phyloP scores from a whole-genome alignment of 2,113 vertebrate species.

The Danionella cerebrum region DNA sequence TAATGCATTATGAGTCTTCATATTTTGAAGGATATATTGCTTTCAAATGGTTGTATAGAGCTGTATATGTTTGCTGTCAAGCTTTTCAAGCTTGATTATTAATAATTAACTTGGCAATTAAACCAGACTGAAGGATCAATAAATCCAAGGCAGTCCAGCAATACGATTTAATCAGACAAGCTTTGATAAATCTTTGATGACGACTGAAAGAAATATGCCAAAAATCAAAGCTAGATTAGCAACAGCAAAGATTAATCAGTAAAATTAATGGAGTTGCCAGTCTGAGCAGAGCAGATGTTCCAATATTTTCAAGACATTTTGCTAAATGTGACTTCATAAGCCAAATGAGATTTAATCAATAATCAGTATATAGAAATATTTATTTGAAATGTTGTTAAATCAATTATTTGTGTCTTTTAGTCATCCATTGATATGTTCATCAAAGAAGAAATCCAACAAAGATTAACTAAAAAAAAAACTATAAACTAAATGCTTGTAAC shows the following conservation, averaged over 20 bases:
- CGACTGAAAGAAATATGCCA: conserved; percentile 4
- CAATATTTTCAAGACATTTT: conserved; percentile 3
- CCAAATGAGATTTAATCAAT: neutral
- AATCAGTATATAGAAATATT: neutral
- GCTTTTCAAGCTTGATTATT: neutral
- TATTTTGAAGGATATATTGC: neutral
- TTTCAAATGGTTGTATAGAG: neutral
- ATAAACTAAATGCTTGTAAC: neutral
- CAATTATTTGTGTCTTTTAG: too few relatives aligned
- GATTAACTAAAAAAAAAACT: too few relatives aligned
- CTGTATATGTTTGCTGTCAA: neutral
- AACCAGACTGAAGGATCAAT: neutral
- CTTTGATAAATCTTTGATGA: neutral
- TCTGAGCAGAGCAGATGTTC: neutral
- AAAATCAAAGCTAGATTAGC: conserved; percentile 28
- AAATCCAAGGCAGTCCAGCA: neutral
- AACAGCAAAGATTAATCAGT: conserved; percentile 33
- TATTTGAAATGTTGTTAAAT: too few relatives aligned
- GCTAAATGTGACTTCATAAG: neutral
- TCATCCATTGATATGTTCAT: too few relatives aligned
- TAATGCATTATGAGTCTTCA: neutral
- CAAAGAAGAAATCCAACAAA: too few relatives aligned
- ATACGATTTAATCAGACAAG: neutral
- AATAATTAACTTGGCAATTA: neutral
- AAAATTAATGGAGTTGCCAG: conserved; percentile 2